Percentiles rank a stretch among this genome's conserved stretches.
Conservation (phyloP, 2,113 vertebrate species). For the Junco hyemalis region DNA sequence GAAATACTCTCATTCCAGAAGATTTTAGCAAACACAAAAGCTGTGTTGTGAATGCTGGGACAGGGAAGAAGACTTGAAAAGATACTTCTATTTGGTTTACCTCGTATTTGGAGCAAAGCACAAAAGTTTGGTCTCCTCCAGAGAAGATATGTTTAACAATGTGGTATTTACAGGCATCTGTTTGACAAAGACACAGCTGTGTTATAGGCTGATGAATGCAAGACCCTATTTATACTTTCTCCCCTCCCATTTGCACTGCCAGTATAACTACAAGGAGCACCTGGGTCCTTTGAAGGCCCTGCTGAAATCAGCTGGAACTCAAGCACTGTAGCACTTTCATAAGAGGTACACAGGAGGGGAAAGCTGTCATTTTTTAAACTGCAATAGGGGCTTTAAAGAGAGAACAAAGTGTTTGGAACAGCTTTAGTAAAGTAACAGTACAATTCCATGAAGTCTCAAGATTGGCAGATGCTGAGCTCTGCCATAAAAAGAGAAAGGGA, state of each 20-base stretch:
- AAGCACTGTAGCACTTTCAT: not conserved
- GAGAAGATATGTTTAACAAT: slow-evolving; percentile 89
- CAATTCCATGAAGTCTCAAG: not conserved
- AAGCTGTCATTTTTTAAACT: not conserved
- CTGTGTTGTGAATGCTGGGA: not conserved
- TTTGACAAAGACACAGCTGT: not conserved
- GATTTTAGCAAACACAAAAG: not conserved
- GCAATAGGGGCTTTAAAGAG: not conserved
- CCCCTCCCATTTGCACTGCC: not conserved
- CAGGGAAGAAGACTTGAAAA: not conserved
- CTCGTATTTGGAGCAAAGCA: slow-evolving; percentile 86
- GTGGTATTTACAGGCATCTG: slow-evolving; percentile 79
- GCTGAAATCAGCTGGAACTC: not conserved
- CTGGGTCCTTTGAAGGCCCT: not conserved
- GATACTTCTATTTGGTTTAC: slow-evolving; percentile 65
- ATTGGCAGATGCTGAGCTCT: not conserved
- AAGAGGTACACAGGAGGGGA: not conserved
- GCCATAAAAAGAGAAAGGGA: not conserved
- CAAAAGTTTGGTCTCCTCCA: slow-evolving; percentile 94
- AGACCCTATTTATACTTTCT: not conserved
- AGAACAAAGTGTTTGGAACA: not conserved
- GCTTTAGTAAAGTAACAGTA: not conserved
- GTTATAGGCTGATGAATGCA: not conserved
- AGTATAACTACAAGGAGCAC: not conserved
- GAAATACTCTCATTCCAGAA: not conserved